A percentile compares a stretch with the other conserved stretches of the same genome.
Conservation (phyloP, 1,140 invertebrate genomes). For the Anastatus disparis region DNA sequence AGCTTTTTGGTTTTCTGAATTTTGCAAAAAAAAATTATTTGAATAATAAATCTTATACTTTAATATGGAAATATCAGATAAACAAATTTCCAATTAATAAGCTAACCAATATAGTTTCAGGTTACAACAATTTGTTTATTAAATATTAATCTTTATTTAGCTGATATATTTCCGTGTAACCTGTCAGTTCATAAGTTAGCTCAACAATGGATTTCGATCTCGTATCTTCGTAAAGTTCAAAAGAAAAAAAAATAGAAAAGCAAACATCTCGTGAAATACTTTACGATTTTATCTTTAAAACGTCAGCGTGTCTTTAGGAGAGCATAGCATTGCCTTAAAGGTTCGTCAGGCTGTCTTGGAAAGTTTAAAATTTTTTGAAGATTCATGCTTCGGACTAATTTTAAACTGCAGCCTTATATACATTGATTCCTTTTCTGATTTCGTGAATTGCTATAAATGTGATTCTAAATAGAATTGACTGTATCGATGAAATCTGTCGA, state of each 20-base stretch:
- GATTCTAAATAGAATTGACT: conserved; percentile 3
- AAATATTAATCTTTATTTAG: too few species aligned
- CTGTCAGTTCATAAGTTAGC: too few species aligned
- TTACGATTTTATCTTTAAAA: conserved; percentile 28
- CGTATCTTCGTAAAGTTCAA: too few species aligned
- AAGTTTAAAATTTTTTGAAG: conserved; percentile 27
- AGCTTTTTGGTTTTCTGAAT: conserved; percentile 14
- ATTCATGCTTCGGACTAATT: conserved; percentile 26
- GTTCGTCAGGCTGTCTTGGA: conserved; percentile 23
- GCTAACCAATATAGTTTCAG: too few species aligned
- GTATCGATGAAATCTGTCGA: neutral
- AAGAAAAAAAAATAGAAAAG: neutral
- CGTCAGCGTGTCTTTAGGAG: conserved; percentile 36
- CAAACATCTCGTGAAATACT: conserved; percentile 1
- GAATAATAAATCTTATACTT: too few species aligned
- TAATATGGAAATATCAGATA: too few species aligned
- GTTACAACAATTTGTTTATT: too few species aligned
- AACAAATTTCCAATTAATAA: too few species aligned
- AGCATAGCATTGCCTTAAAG: conserved; percentile 9
- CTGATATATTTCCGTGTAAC: too few species aligned
- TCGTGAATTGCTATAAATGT: conserved; percentile 9
- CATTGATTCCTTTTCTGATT: conserved; percentile 18
- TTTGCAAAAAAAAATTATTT: too few species aligned
- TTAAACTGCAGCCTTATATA: conserved; percentile 14
- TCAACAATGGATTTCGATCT: too few species aligned